These are phyloP conservation scores for Drosophila teissieri DNA, from an alignment of 1,140 invertebrate species.

Conservation along the genomic window DNA sequence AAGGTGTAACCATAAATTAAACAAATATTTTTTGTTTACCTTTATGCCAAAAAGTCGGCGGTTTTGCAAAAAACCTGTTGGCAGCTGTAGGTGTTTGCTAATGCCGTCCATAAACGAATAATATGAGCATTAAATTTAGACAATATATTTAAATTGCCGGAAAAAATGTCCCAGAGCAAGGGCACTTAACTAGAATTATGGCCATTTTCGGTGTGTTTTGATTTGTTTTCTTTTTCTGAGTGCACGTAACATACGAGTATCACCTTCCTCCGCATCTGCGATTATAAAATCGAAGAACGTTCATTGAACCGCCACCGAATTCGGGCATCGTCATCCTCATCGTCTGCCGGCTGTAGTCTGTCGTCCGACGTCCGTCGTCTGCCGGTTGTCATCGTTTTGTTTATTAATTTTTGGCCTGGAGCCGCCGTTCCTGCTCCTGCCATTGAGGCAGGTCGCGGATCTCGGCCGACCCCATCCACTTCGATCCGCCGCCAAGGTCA, in stretches of 20 bases:
- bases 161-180: conserved; percentile 17
- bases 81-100: conserved; percentile 6
- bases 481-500: conserved; percentile 54
- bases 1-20: conserved; percentile 11
- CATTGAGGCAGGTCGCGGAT: conserved; percentile 79
- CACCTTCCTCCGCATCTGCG: neutral
- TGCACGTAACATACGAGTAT: neutral
- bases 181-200: conserved; percentile 16
- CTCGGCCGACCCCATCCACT: conserved; percentile 44
- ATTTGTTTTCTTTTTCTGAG: neutral
- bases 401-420: conserved; percentile 23
- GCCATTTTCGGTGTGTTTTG: conserved; percentile 1
- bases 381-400: conserved; percentile 44
- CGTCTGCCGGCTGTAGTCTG: conserved; percentile 26
- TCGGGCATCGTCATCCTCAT: conserved; percentile 37
- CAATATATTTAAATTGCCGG: conserved; percentile 10
- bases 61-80: conserved; percentile 37
- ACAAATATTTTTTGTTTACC: conserved; percentile 11
- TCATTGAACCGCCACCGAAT: conserved; percentile 61
- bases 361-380: conserved; percentile 15
- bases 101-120: neutral
- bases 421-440: conserved; percentile 61
- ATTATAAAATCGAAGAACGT: conserved; percentile 62
- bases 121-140: conserved; percentile 14
- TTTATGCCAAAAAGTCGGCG: conserved; percentile 18